phyloP scores from a whole-genome alignment of 1,140 invertebrate species.

The Psix sp. region DNA sequence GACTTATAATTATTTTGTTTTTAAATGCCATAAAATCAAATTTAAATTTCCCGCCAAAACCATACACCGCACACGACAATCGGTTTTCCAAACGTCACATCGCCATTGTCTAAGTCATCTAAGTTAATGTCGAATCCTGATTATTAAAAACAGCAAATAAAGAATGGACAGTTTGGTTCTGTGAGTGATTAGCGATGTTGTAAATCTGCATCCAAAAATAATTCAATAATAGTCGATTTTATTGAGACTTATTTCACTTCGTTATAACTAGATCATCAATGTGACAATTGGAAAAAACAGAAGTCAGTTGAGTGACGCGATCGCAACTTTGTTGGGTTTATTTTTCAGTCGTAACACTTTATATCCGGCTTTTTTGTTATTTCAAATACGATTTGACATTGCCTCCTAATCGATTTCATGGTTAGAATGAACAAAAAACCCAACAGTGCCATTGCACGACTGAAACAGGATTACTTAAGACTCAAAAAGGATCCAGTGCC shows the following conservation, averaged over 20 bases:
- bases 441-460: conserved; percentile 87
- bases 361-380: conserved; percentile 3
- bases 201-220: not conserved
- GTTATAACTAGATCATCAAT: conserved; percentile 1
- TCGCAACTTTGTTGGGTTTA: not conserved
- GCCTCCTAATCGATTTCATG: conserved; percentile 19
- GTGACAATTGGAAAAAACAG: not conserved
- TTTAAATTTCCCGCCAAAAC: no score
- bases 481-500: conserved; percentile 97
- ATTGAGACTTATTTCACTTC: conserved; percentile 24
- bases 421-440: conserved; percentile 75
- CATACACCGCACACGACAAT: no score
- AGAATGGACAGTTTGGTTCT: no score
- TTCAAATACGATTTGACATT: conserved; percentile 8
- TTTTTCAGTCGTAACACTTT: no score
- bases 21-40: no score
- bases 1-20: no score
- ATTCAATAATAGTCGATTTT: conserved; percentile 11
- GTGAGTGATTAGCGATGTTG: no score
- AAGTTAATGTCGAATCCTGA: no score
- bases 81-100: no score
- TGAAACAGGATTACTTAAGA: conserved; percentile 96
- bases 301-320: not conserved
- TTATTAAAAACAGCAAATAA: no score
- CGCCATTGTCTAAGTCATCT: no score